phyloP scores from a whole-genome alignment of 2,888 invertebrate species.

The Sicus ferrugineus region DNA sequence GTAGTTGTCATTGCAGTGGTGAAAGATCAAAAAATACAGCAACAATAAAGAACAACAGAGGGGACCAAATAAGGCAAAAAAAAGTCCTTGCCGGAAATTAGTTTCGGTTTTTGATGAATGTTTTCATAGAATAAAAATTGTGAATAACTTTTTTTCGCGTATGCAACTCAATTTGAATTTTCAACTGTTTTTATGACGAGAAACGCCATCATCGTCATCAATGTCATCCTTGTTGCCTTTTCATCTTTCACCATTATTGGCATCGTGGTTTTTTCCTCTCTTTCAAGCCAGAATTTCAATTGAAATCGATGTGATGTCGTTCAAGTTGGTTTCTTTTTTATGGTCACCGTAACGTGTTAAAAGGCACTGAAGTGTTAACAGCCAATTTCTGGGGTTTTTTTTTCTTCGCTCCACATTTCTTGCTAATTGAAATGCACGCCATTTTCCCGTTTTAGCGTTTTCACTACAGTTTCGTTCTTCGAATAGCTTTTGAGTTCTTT shows the following conservation, averaged over 20 bases:
- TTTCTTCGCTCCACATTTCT: no score
- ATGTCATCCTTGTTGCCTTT: not conserved
- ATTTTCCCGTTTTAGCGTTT: not conserved
- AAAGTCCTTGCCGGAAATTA: slow-evolving; percentile 47
- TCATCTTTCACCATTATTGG: not conserved
- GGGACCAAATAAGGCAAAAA: slow-evolving; percentile 37
- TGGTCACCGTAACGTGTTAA: slow-evolving; percentile 6
- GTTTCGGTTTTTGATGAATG: slow-evolving; percentile 65
- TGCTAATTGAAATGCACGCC: slow-evolving; percentile 25
- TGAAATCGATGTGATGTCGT: not conserved
- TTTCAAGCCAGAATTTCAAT: not conserved
- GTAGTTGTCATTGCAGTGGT: not conserved
- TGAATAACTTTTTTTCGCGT: slow-evolving; percentile 40
- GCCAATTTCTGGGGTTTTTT: slow-evolving; percentile 25
- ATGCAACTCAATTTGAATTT: not conserved
- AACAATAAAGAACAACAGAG: slow-evolving; percentile 11
- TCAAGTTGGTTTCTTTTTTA: not conserved
- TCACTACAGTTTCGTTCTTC: not conserved
- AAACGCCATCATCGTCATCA: not conserved
- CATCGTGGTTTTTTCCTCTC: not conserved
- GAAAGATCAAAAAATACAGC: slow-evolving; percentile 6
- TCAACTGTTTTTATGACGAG: slow-evolving; percentile 2
- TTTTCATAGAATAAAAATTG: slow-evolving; percentile 62
- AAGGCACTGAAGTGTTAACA: slow-evolving; percentile 29
- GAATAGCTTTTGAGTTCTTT: slow-evolving; percentile 10